A percentile compares a stretch with the other conserved stretches of the same genome.
Evolutionary conservation across 1,140 invertebrate species (phyloP).

Genomic region (Heliconius himera): DNA sequence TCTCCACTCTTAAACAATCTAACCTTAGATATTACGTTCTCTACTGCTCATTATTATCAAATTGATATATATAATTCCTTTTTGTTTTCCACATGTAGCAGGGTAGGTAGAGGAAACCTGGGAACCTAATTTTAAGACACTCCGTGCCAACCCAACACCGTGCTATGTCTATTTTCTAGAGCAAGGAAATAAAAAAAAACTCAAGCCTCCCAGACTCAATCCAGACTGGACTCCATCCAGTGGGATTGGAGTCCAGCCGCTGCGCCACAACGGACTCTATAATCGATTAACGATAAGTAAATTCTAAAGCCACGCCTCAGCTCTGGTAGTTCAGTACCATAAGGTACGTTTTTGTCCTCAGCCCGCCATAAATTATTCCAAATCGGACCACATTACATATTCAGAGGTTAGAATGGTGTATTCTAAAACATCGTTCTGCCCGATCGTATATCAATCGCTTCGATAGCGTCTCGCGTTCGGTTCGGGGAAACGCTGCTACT

Average conservation of each 20-base stretch:
- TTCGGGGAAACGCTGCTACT: constrained; percentile 64
- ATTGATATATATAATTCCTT: too few species aligned
- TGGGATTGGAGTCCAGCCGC: not conserved
- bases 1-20: too few species aligned
- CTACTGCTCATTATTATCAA: too few species aligned
- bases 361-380: constrained; percentile 72
- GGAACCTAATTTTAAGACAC: too few species aligned
- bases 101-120: too few species aligned
- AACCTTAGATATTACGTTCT: too few species aligned
- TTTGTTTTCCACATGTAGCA: too few species aligned
- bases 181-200: not conserved
- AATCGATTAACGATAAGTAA: constrained; percentile 24
- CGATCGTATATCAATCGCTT: constrained; percentile 75
- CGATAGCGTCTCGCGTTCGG: constrained; percentile 58
- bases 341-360: constrained; percentile 65
- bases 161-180: too few species aligned
- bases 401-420: constrained; percentile 67
- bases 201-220: too few species aligned
- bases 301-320: constrained; percentile 24
- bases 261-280: not conserved
- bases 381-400: constrained; percentile 77
- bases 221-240: too few species aligned
- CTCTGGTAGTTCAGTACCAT: constrained; percentile 2
- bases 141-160: too few species aligned
- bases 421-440: constrained; percentile 62